These are phyloP conservation scores for Erynnis tages DNA, from an alignment of 2,888 invertebrate species.

Conservation along the genomic window DNA sequence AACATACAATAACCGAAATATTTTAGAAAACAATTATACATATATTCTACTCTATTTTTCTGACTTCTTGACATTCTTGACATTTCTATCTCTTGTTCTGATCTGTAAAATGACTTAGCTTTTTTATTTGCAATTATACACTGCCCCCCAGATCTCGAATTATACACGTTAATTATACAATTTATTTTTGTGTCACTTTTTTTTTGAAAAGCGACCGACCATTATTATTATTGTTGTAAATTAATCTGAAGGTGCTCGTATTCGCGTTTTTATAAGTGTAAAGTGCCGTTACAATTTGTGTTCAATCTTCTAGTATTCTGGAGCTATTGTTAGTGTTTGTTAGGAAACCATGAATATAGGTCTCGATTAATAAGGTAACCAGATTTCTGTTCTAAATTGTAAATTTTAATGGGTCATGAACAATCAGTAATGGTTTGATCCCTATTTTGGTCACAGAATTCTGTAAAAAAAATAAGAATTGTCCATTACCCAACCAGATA, in stretches of 20 bases:
- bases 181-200: constrained; percentile 22
- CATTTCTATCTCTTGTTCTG: background rate
- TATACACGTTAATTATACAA: constrained; percentile 20
- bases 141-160: constrained; percentile 9
- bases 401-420: too few relatives aligned
- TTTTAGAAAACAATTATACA: too few relatives aligned
- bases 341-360: constrained; percentile 3
- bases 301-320: constrained; percentile 9
- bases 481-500: too few relatives aligned
- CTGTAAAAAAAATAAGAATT: too few relatives aligned
- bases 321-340: constrained; percentile 11
- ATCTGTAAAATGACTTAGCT: constrained; percentile 13
- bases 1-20: too few relatives aligned
- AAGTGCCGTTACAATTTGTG: constrained; percentile 23
- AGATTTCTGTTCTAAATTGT: background rate
- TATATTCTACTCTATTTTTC: too few relatives aligned
- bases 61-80: constrained; percentile 15
- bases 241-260: constrained; percentile 25
- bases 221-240: constrained; percentile 19
- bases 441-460: too few relatives aligned
- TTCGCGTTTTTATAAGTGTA: constrained; percentile 11
- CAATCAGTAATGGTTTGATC: background rate
- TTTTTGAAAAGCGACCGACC: constrained; percentile 25
- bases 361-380: constrained; percentile 1
- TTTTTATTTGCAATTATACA: constrained; percentile 16